Base-by-base conservation (phyloP, 2,113 vertebrate species). In the Platycercus adscitus region DNA sequence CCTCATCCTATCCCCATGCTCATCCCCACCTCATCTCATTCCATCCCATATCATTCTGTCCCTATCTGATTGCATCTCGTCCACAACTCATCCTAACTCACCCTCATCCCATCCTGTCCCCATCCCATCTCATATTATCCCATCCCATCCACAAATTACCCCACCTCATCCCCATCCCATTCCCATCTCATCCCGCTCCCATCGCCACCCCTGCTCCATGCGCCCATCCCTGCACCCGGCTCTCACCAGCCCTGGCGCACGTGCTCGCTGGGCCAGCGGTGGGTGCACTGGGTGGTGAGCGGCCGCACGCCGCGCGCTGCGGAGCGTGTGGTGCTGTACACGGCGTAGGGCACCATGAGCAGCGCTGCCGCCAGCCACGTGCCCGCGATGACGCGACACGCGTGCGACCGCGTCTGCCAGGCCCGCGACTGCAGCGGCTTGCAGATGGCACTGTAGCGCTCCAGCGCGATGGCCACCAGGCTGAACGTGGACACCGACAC, bases 401-500 rank as follows among this genome's bases (percentile, higher is more conserved):
- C 99, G 3, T 99, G 99, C 33, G 99, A 99, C 28, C 98, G 98
- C 0, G 99, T 99, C 98, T 99, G 99, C 99, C 99, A 99, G 53
- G 98, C 98, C 1, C 99, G 98, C 1, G 99, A 99, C 96, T 99
- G 99, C 92, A 99, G 97, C 4, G 99, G 99, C 93, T 99, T 99
- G 95, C 99, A 99, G 97, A 99, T 99, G 96, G 99, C 99, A 35
- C 99, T 99, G 98, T 99, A 99, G 61, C 99, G 98, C 95, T 99
- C 99, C 33, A 99, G 98, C 65, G 99, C 99, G 31, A 99, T 99
- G 97, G 99, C 99, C 95, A 99, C 98, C 66, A 99, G 98, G 96
- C 98, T 99, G 86, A 99, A 99, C 21, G 99, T 99, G 85, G 99
- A 99, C 77, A 99, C 99, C 41, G 99, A 99, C 39, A 99, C 99